Conservation (phyloP, 2,888 invertebrate genomes). For the Andrena dorsata region DNA sequence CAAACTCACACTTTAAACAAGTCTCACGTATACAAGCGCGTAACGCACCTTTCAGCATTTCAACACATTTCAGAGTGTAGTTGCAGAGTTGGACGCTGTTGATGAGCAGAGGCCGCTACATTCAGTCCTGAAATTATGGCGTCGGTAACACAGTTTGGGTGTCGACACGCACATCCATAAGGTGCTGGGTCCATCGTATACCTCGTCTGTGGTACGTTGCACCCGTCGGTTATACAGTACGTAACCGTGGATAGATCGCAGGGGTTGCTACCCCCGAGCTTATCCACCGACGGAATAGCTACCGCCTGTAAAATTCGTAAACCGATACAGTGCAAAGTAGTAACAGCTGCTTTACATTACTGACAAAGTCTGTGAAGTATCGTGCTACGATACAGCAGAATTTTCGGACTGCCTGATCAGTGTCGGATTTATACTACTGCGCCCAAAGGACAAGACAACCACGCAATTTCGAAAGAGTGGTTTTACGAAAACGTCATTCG, state of each 20-base stretch:
- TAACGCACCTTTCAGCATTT: too few relatives aligned
- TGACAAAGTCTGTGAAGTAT: neutral
- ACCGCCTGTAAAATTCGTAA: neutral
- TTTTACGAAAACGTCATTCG: neutral
- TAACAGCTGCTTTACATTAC: neutral
- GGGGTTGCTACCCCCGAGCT: neutral
- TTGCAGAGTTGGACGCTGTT: too few relatives aligned
- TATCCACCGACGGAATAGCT: neutral
- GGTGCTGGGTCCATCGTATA: too few relatives aligned
- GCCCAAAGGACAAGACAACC: neutral
- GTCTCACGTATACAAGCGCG: too few relatives aligned
- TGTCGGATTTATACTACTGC: slow-evolving; percentile 16
- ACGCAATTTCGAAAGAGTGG: neutral
- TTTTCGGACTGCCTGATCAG: neutral
- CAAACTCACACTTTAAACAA: too few relatives aligned
- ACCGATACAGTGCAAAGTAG: neutral
- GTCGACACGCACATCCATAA: too few relatives aligned
- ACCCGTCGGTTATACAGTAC: neutral
- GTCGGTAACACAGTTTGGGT: too few relatives aligned
- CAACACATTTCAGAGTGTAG: too few relatives aligned
- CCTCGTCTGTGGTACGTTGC: neutral
- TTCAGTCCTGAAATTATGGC: too few relatives aligned
- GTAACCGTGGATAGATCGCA: too few relatives aligned
- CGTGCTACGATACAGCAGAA: neutral
- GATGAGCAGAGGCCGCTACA: too few relatives aligned